Conservation (phyloP, 2,797 vertebrate genomes). For the Psittacula echo region DNA sequence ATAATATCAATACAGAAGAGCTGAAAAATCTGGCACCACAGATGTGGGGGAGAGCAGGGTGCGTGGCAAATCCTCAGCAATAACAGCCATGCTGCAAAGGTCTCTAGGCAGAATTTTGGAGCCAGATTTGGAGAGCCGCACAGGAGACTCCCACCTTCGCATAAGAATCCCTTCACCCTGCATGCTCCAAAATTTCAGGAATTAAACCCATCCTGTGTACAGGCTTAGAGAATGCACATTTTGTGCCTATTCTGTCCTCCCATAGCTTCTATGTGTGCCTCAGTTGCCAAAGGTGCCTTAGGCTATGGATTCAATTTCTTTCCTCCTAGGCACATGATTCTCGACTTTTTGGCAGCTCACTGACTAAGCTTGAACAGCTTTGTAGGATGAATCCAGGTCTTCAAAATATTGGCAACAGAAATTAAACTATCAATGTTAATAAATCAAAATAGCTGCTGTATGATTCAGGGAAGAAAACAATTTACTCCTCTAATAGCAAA, state of each 20-base stretch:
- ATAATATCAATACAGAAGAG: background rate
- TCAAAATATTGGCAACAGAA: background rate
- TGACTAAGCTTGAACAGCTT: background rate
- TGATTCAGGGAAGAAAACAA: background rate
- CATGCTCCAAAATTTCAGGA: background rate
- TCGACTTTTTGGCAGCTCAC: background rate
- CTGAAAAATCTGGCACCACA: background rate
- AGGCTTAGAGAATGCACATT: background rate
- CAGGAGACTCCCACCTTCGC: background rate
- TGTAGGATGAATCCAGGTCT: background rate
- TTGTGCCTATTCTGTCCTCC: background rate
- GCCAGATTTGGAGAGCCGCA: background rate
- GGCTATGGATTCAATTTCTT: background rate
- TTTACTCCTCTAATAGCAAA: background rate
- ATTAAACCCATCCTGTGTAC: background rate
- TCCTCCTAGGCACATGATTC: background rate
- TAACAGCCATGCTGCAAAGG: background rate
- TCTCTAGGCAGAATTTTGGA: background rate
- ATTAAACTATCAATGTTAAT: background rate
- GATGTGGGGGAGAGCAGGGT: background rate
- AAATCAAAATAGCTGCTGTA: background rate
- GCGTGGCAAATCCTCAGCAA: background rate
- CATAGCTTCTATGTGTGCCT: background rate
- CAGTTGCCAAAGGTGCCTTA: background rate
- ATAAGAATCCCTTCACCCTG: background rate